Conservation (phyloP, 2,113 vertebrate genomes). For the Aepyceros melampus region DNA sequence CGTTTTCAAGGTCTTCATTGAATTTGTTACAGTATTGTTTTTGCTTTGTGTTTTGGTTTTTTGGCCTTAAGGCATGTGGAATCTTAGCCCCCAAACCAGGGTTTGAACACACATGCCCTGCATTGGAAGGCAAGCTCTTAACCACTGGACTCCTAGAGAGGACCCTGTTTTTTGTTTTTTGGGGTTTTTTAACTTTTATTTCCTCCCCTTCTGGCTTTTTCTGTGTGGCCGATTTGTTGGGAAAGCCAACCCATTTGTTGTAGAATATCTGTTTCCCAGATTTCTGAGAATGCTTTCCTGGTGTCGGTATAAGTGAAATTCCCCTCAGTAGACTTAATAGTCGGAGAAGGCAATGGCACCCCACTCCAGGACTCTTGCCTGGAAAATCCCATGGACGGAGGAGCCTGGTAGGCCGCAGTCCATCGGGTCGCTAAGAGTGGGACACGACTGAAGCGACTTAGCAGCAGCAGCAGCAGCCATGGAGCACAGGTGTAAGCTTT, state of each 20-base stretch:
- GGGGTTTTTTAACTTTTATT: background rate
- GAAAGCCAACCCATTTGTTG: background rate
- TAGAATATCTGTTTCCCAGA: background rate
- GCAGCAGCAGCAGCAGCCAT: too few relatives aligned
- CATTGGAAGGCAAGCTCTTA: background rate
- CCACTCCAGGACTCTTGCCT: too few relatives aligned
- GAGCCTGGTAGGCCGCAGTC: too few relatives aligned
- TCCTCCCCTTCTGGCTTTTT: fast-evolving
- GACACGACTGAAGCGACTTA: too few relatives aligned
- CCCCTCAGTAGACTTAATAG: background rate
- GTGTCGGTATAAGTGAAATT: background rate
- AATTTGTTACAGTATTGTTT: background rate
- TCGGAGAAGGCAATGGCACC: too few relatives aligned
- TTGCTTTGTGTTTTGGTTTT: background rate
- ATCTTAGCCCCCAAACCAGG: background rate
- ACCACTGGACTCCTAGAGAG: background rate
- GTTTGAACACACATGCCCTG: background rate
- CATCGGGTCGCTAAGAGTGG: too few relatives aligned
- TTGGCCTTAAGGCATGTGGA: background rate
- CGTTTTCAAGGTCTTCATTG: background rate
- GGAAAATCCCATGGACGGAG: too few relatives aligned
- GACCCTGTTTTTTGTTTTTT: background rate
- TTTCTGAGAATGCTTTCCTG: background rate
- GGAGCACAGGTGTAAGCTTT: too few relatives aligned
- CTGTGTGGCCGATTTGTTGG: background rate